These are phyloP conservation scores for Epizoanthus ramosus DNA, from an alignment of 92 coral and sea anemone species.

Conservation along the genomic window DNA sequence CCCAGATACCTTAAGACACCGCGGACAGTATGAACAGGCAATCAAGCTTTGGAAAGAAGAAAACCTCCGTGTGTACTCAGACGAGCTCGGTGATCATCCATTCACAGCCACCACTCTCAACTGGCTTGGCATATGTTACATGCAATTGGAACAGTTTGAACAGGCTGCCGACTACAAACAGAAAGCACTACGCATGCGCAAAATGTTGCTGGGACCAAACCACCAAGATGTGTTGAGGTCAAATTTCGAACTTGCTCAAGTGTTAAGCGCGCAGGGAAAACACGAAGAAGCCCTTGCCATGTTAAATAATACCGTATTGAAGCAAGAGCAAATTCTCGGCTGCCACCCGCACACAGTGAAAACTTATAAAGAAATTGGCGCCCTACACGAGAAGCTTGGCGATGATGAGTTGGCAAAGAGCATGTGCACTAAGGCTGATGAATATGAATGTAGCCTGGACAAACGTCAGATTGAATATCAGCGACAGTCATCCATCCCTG, in stretches of 20 bases:
- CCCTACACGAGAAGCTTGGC: neutral
- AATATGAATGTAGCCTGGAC: neutral
- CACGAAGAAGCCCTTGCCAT: neutral
- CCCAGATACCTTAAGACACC: conserved; percentile 39
- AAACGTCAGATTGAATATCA: neutral
- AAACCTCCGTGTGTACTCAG: conserved; percentile 29
- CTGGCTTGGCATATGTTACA: conserved; percentile 64
- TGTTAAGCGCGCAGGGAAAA: neutral
- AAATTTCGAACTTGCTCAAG: conserved; percentile 7
- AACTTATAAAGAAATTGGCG: neutral
- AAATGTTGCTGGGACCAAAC: conserved; percentile 36
- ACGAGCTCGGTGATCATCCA: conserved; percentile 55
- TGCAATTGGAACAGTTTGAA: conserved; percentile 19
- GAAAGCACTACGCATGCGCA: conserved; percentile 65
- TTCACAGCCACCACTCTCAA: conserved; percentile 47
- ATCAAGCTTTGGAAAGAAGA: conserved; percentile 2
- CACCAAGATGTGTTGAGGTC: conserved; percentile 21
- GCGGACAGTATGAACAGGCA: conserved; percentile 31
- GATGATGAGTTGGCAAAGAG: neutral
- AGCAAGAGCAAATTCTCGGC: conserved; percentile 8
- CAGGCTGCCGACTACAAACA: conserved; percentile 55
- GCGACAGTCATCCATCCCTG: neutral
- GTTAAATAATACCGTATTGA: neutral
- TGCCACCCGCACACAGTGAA: conserved; percentile 1
- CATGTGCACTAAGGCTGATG: conserved; percentile 9